Evolutionary conservation across 2,113 vertebrate genomes (phyloP).

Genomic region (Gadus chalcogrammus): DNA sequence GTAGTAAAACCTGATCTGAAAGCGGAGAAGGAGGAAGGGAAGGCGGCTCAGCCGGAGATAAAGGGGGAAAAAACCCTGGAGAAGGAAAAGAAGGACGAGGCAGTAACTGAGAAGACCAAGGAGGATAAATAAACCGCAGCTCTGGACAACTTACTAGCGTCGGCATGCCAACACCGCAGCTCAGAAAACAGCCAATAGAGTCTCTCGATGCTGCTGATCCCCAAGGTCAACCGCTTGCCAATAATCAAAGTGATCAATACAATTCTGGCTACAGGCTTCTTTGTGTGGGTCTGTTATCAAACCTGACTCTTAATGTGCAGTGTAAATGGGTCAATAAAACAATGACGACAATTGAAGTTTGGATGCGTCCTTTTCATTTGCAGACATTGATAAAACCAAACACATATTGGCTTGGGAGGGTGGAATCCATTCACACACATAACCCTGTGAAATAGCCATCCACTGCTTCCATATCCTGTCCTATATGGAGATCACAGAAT

Average conservation of each 20-base stretch:
- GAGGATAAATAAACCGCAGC: conserved; percentile 42
- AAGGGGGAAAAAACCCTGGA: conserved; percentile 28
- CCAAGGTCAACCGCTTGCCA: conserved; percentile 51
- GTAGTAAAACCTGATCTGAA: conserved; percentile 45
- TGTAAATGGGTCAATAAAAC: no score
- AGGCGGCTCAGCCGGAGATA: conserved; percentile 43
- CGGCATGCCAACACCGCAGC: no score
- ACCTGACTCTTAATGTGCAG: background rate
- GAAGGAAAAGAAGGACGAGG: conserved; percentile 46
- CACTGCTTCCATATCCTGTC: no score
- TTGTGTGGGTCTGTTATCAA: conserved; percentile 26
- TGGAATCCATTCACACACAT: no score
- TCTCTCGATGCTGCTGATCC: conserved; percentile 45
- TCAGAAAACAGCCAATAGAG: conserved; percentile 4
- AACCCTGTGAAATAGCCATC: no score
- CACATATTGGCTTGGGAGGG: no score
- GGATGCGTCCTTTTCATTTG: no score
- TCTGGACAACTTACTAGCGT: conserved; percentile 3
- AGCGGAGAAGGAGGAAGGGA: conserved; percentile 50
- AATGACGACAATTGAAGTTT: no score
- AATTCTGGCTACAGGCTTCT: conserved; percentile 21
- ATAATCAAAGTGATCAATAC: conserved; percentile 30
- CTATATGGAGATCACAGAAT: no score
- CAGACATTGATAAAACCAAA: no score
- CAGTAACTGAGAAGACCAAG: conserved; percentile 40